Percentiles rank a stretch among this genome's conserved stretches.
Evolutionary conservation across 2,797 vertebrate species (phyloP).

Genomic region (Ataeniobius toweri): DNA sequence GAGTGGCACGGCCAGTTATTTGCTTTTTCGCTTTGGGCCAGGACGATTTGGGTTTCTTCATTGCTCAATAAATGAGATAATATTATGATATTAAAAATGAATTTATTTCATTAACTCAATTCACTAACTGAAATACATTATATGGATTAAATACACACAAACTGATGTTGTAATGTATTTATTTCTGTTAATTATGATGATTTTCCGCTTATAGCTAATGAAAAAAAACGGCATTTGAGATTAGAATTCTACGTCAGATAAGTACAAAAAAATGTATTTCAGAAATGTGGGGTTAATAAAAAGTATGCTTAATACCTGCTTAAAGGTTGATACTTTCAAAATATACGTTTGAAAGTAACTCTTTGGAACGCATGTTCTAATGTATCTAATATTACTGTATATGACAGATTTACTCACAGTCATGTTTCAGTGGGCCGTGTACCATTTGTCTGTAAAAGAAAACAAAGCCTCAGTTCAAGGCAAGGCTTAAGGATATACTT

Average conservation of each 20-base stretch:
- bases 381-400: too few species aligned
- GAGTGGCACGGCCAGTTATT: not conserved
- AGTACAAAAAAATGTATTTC: not conserved
- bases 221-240: not conserved
- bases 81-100: not conserved
- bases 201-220: too few species aligned
- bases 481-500: conserved; percentile 3
- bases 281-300: not conserved
- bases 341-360: too few species aligned
- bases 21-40: not conserved
- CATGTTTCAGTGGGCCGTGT: not conserved
- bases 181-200: too few species aligned
- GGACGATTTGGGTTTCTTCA: not conserved
- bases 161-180: too few species aligned
- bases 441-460: conserved; percentile 43
- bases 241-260: not conserved
- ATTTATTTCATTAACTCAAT: not conserved
- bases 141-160: too few species aligned
- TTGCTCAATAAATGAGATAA: not conserved
- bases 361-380: too few species aligned
- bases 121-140: too few species aligned
- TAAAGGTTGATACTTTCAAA: not conserved
- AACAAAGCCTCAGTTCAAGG: conserved; percentile 82
- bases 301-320: not conserved
- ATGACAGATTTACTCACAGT: not conserved